phyloP scores from a whole-genome alignment of 1,140 invertebrate species.

The Saccostrea cuccullata region DNA sequence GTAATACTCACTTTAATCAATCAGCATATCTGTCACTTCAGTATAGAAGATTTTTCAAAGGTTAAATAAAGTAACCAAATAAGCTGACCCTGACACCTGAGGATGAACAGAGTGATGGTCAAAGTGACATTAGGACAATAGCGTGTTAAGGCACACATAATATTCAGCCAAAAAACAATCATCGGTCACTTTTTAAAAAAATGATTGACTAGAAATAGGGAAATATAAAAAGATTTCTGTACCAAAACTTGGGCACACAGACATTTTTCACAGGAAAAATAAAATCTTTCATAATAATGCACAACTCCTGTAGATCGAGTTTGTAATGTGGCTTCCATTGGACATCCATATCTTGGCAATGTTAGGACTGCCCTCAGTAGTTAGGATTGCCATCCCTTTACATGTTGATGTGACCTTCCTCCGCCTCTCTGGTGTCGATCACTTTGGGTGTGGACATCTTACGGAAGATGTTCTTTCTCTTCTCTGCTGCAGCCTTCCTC shows the following conservation, averaged over 20 bases:
- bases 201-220: constrained; percentile 3
- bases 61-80: too few relatives aligned
- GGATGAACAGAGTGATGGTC: too few relatives aligned
- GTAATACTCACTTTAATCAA: too few relatives aligned
- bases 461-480: constrained; percentile 47
- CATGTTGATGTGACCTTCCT: constrained; percentile 51
- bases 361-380: background rate
- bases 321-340: background rate
- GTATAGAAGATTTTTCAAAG: too few relatives aligned
- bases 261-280: background rate
- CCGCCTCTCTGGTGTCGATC: constrained; percentile 35
- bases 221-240: background rate
- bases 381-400: constrained; percentile 22
- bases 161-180: background rate
- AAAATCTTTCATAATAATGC: background rate
- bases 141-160: background rate
- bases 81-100: too few relatives aligned
- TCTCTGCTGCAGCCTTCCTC: constrained; percentile 49
- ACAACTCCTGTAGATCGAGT: background rate
- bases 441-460: constrained; percentile 45
- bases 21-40: too few relatives aligned
- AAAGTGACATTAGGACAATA: background rate
- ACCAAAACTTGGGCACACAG: background rate
- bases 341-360: background rate
- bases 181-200: background rate